Evolutionary conservation across 2,113 vertebrate genomes (phyloP).

Genomic region (Cairina moschata): DNA sequence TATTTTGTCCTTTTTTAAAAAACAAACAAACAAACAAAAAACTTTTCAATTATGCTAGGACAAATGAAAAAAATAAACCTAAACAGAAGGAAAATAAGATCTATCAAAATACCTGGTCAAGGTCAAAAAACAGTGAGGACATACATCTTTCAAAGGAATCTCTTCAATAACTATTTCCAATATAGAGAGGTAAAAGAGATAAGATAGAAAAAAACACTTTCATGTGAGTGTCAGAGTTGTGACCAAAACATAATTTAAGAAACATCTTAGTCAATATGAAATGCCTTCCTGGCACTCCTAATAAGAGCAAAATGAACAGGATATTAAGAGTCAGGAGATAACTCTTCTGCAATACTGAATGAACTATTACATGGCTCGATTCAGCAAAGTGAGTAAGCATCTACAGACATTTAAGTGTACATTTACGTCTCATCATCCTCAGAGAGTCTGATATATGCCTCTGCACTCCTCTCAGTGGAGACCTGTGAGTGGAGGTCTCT

Average conservation of each 20-base stretch:
- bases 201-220: background rate
- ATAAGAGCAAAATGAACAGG: conserved; percentile 41
- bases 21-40: too few relatives aligned
- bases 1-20: background rate
- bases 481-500: fast-evolving
- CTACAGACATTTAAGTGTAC: background rate
- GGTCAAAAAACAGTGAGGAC: conserved; percentile 18
- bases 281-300: background rate
- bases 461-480: background rate
- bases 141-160: background rate
- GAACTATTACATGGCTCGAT: background rate
- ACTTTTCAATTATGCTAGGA: conserved; percentile 1
- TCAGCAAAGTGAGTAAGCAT: conserved; percentile 39
- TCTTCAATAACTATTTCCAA: background rate
- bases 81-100: conserved; percentile 21
- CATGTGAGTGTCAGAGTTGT: background rate
- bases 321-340: conserved; percentile 19
- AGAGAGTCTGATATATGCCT: background rate
- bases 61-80: conserved; percentile 24
- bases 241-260: background rate
- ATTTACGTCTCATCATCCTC: background rate
- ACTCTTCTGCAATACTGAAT: background rate
- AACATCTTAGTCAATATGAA: conserved; percentile 7
- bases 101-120: conserved; percentile 32
- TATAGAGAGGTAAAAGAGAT: background rate